phyloP scores from a whole-genome alignment of 92 coral and sea anemone species.

The Siderastrea siderea region DNA sequence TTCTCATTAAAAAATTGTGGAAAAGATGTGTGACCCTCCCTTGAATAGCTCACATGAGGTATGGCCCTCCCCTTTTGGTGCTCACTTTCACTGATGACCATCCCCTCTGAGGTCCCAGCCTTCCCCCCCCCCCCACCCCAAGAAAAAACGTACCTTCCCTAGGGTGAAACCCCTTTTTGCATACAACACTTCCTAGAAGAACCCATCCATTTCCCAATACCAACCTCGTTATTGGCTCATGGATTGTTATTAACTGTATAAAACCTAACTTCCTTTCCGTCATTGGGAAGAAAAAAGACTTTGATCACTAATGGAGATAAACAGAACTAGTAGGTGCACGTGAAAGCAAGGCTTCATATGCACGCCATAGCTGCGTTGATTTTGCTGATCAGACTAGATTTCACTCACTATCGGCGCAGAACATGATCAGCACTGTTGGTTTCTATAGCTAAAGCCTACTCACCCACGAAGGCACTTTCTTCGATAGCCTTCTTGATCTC shows the following conservation, averaged over 20 bases:
- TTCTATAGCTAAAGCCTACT: constrained; percentile 17
- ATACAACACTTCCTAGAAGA: too few species aligned
- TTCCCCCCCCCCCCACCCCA: too few species aligned
- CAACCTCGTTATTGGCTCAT: not conserved
- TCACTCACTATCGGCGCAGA: not conserved
- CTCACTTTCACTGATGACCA: too few species aligned
- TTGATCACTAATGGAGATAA: not conserved
- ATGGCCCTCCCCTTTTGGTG: too few species aligned
- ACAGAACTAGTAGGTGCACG: not conserved
- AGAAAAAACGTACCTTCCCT: too few species aligned
- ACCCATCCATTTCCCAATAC: not conserved
- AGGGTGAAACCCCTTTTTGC: too few species aligned
- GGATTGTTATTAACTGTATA: not conserved
- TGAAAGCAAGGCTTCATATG: not conserved
- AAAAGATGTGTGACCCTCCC: too few species aligned
- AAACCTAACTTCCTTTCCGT: not conserved
- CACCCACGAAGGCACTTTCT: constrained; percentile 90
- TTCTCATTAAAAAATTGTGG: too few species aligned
- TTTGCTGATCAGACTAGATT: not conserved
- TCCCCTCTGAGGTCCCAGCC: too few species aligned
- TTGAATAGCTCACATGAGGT: too few species aligned
- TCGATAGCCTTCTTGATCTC: constrained; percentile 86
- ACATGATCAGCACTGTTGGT: not conserved
- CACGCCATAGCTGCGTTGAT: not conserved
- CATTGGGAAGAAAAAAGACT: not conserved